Evolutionary conservation across 2,113 vertebrate genomes (phyloP).

Genomic region (Sceloporus undulatus): DNA sequence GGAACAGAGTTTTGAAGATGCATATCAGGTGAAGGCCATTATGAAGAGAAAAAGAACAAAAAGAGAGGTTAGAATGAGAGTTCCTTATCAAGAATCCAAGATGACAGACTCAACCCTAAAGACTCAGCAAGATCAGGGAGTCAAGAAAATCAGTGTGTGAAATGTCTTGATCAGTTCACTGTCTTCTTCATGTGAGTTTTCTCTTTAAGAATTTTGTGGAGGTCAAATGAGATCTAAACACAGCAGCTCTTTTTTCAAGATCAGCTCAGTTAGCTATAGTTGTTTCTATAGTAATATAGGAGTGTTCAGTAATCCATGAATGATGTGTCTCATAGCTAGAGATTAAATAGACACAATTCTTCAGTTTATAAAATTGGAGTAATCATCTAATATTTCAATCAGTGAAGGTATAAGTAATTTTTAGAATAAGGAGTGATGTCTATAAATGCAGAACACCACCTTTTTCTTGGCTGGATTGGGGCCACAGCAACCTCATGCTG

Average conservation of each 20-base stretch:
- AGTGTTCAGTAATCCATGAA: neutral
- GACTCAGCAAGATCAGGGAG: neutral
- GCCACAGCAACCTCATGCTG: too few species aligned
- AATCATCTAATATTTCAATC: conserved; percentile 11
- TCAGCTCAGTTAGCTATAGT: neutral
- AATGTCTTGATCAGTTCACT: too few species aligned
- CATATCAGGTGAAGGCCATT: too few species aligned
- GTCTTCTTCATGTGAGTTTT: neutral
- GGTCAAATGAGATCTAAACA: too few species aligned
- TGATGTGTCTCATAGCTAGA: neutral
- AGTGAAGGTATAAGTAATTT: conserved; percentile 8
- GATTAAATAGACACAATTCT: neutral
- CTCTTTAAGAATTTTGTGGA: neutral
- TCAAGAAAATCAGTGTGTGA: neutral
- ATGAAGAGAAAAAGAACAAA: too few species aligned
- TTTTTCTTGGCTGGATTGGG: too few species aligned
- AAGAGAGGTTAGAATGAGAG: too few species aligned
- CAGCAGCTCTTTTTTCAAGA: neutral
- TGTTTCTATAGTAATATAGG: neutral
- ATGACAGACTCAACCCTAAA: neutral
- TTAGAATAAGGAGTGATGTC: conserved; percentile 2
- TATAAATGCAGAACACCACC: neutral
- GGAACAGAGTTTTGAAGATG: too few species aligned
- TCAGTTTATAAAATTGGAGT: conserved; percentile 16
- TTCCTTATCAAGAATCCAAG: too few species aligned